Percentiles rank a stretch among this genome's conserved stretches.
phyloP scores from a whole-genome alignment of 2,888 invertebrate species.

The Teleiodes luculella region DNA sequence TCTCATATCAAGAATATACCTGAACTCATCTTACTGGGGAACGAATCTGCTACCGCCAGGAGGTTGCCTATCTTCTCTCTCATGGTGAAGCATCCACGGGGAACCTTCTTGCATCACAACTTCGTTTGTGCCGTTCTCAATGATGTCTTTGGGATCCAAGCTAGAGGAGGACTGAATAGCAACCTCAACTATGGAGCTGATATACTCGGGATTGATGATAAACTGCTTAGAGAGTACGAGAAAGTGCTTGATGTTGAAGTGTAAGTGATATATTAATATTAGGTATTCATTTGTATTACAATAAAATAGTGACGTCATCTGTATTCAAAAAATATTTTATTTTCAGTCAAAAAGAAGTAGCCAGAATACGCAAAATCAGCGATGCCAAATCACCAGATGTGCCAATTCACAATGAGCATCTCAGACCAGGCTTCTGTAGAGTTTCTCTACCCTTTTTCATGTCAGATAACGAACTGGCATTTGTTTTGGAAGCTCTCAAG shows the following conservation, averaged over 20 bases:
- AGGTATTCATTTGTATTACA: too few relatives aligned
- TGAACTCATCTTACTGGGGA: constrained; percentile 88
- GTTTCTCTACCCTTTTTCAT: constrained; percentile 92
- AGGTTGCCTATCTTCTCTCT: constrained; percentile 91
- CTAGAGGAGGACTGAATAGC: constrained; percentile 87
- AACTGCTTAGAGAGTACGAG: constrained; percentile 87
- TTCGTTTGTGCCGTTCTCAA: constrained; percentile 91
- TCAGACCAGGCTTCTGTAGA: constrained; percentile 91
- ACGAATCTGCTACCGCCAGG: constrained; percentile 81
- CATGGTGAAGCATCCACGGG: constrained; percentile 88
- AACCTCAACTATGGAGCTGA: constrained; percentile 92
- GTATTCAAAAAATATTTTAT: constrained; percentile 20
- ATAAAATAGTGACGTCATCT: too few relatives aligned
- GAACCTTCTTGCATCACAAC: constrained; percentile 92
- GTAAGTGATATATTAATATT: constrained; percentile 38
- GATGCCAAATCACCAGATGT: constrained; percentile 63
- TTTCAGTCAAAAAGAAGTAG: constrained; percentile 70
- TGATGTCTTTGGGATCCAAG: constrained; percentile 95
- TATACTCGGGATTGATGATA: constrained; percentile 88
- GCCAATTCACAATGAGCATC: constrained; percentile 80
- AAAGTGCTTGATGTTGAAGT: constrained; percentile 72
- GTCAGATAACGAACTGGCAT: constrained; percentile 87
- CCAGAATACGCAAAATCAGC: constrained; percentile 62
- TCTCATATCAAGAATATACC: constrained; percentile 89
- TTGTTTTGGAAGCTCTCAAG: constrained; percentile 89